Percentiles rank a stretch among this genome's conserved stretches.
phyloP scores from a whole-genome alignment of 1,140 invertebrate genomes.

The Drosophila dunni region DNA sequence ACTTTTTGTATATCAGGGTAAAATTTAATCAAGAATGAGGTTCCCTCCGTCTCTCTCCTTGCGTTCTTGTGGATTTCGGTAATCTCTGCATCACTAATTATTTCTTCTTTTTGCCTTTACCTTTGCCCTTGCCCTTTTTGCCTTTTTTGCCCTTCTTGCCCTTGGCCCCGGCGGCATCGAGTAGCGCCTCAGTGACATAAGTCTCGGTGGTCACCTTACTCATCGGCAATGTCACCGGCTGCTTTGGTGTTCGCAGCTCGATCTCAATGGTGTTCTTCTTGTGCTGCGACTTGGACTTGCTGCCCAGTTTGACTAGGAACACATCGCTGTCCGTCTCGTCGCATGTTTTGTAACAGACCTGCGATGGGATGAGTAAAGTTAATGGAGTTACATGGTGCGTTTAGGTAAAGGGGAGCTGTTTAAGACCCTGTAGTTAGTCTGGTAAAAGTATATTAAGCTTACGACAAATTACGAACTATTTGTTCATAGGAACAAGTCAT shows the following conservation, averaged over 20 bases:
- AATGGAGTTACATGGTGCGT: too few relatives aligned
- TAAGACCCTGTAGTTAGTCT: too few relatives aligned
- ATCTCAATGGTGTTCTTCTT: constrained; percentile 82
- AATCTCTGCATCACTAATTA: neutral
- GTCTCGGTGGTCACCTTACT: constrained; percentile 78
- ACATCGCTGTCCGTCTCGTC: constrained; percentile 83
- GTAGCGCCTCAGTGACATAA: constrained; percentile 74
- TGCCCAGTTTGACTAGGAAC: constrained; percentile 81
- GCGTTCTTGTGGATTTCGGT: neutral
- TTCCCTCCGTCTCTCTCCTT: neutral
- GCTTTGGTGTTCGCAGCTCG: constrained; percentile 80
- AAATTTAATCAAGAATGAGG: neutral
- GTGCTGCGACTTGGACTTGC: constrained; percentile 67
- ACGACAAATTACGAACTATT: too few relatives aligned
- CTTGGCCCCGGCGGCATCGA: constrained; percentile 52
- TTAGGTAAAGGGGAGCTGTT: too few relatives aligned
- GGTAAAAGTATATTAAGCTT: too few relatives aligned
- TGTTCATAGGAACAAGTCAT: too few relatives aligned
- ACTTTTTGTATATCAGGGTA: neutral
- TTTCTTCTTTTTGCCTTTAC: constrained; percentile 54
- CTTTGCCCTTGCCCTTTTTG: constrained; percentile 36
- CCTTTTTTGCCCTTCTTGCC: constrained; percentile 47
- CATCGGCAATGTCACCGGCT: constrained; percentile 57
- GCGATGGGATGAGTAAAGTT: neutral
- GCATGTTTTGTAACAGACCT: constrained; percentile 84